Conservation (phyloP, 2,888 invertebrate species). For the Drosophila quinaria region DNA sequence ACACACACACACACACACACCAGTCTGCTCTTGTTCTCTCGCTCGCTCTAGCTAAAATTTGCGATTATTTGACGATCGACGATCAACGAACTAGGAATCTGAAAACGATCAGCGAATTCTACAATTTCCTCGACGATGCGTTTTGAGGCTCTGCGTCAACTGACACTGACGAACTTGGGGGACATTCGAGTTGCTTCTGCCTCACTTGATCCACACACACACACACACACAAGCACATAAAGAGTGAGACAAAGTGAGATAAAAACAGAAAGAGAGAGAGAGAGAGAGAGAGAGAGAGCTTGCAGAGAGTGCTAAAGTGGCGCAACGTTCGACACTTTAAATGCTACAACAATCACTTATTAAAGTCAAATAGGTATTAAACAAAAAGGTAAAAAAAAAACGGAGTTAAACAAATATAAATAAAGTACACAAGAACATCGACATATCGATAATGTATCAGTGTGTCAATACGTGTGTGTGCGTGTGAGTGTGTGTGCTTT, state of each 20-base stretch:
- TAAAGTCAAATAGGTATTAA: constrained; percentile 84
- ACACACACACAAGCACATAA: constrained; percentile 9
- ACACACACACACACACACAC: constrained; percentile 7
- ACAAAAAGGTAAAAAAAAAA: constrained; percentile 68
- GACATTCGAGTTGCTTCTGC: constrained; percentile 33
- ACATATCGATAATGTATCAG: constrained; percentile 65
- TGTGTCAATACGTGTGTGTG: constrained; percentile 10
- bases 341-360: constrained; percentile 82
- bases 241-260: constrained; percentile 3
- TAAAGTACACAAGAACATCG: constrained; percentile 63
- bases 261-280: constrained; percentile 1
- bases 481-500: constrained; percentile 34
- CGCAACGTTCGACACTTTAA: constrained; percentile 76
- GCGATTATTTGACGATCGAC: constrained; percentile 18
- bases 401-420: constrained; percentile 74
- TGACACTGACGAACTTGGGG: constrained; percentile 44
- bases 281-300: constrained; percentile 6
- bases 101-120: constrained; percentile 5
- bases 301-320: constrained; percentile 43
- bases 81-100: constrained; percentile 4
- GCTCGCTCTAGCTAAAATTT: constrained; percentile 11
- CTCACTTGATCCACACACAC: constrained; percentile 48
- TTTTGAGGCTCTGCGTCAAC: constrained; percentile 52
- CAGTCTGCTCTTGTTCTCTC: constrained; percentile 11
- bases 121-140: constrained; percentile 47